Evolutionary conservation across 1,140 invertebrate genomes (phyloP).

Genomic region (Lepidurus apus): DNA sequence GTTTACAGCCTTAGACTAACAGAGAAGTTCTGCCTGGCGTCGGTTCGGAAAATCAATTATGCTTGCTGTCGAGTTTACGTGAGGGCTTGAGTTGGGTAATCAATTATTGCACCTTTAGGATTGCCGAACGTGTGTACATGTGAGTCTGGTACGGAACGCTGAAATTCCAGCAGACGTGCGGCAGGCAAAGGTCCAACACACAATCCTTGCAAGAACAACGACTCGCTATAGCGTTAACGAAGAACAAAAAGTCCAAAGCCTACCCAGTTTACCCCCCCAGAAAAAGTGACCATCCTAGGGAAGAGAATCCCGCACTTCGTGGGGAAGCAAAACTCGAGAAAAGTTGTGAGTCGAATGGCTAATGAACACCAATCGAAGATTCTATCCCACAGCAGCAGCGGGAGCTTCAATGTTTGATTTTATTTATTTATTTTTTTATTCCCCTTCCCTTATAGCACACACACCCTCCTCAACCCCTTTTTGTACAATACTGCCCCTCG

Average conservation of each 20-base stretch:
- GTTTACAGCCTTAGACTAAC: too few species aligned
- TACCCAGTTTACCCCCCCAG: too few species aligned
- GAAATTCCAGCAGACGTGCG: too few species aligned
- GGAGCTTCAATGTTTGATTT: not conserved
- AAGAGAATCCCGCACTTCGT: not conserved
- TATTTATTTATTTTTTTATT: not conserved
- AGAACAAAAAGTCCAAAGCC: not conserved
- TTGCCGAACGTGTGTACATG: too few species aligned
- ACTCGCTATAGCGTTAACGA: not conserved
- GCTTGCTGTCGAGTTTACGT: too few species aligned
- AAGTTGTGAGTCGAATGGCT: constrained; percentile 17
- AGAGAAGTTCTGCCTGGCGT: too few species aligned
- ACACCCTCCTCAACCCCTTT: not conserved
- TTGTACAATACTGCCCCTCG: not conserved
- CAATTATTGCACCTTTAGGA: too few species aligned
- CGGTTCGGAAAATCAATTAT: too few species aligned
- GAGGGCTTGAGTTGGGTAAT: too few species aligned
- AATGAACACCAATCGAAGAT: constrained; percentile 5
- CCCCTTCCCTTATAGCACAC: not conserved
- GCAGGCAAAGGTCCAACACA: too few species aligned
- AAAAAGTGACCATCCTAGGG: not conserved
- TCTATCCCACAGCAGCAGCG: not conserved
- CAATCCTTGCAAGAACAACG: too few species aligned
- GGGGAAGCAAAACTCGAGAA: not conserved
- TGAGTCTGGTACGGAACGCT: too few species aligned